A percentile compares a stretch with the other conserved stretches of the same genome.
Conservation (phyloP, 2,888 invertebrate species). For the Stenolophus ochropezus region DNA sequence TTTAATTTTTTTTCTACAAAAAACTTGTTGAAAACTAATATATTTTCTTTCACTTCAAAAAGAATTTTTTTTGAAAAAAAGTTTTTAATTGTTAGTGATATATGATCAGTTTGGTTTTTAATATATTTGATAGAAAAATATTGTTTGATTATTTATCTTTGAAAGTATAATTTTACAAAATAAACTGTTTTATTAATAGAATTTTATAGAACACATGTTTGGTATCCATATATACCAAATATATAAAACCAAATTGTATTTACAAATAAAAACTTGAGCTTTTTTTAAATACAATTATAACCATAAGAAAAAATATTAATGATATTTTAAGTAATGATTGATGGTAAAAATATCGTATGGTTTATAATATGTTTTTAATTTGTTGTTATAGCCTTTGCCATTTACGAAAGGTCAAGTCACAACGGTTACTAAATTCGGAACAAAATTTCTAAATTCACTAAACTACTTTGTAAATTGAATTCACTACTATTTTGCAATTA, state of each 20-base stretch:
- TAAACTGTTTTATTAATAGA: not conserved
- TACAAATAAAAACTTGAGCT: not conserved
- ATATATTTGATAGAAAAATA: no score
- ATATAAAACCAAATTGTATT: no score
- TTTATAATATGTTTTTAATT: not conserved
- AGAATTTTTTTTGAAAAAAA: not conserved
- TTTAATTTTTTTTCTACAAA: not conserved
- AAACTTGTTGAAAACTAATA: not conserved
- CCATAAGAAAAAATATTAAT: not conserved
- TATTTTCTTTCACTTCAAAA: not conserved
- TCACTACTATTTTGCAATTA: not conserved
- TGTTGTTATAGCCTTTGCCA: not conserved
- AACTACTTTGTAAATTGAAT: not conserved
- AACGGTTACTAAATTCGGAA: not conserved
- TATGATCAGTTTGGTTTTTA: not conserved
- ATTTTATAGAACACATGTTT: no score
- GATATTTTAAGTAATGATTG: not conserved
- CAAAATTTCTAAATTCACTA: not conserved
- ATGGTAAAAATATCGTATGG: not conserved
- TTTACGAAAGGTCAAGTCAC: not conserved
- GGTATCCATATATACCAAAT: no score
- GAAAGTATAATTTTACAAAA: not conserved
- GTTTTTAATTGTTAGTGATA: not conserved
- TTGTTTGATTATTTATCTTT: not conserved
- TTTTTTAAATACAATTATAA: not conserved